Base-by-base conservation (phyloP, 2,888 invertebrate genomes). In the Drosophila recens region DNA sequence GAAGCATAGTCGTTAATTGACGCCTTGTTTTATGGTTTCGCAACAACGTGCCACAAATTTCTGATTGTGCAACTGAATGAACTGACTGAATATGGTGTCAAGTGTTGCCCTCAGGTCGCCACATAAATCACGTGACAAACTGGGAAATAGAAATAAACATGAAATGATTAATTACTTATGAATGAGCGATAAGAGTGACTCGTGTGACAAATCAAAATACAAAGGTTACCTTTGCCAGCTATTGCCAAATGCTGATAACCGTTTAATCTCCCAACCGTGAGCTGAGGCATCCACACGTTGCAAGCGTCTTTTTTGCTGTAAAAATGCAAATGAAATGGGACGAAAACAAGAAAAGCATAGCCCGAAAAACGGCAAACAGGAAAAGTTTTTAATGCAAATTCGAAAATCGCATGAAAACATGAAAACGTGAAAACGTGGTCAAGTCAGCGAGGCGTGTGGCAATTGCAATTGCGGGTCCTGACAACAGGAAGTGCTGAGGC, bases 371-470 rank as follows among this genome's bases (percentile, higher is more conserved):
- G 65, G 72, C 59, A 74, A 76, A 76, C 79, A 70, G 49, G 71
- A 75, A 78, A 87, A 86, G 62, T 83, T 86, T 86, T 87, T 71
- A 86, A 86, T 86, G 87, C 86, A 86, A 86, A 86, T 86, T 75
- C 80, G 82, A 83, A 81, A 87, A 85, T 83, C 83, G 80, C 79
- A 70, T 65, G 45, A 74, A 85, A 80, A 78, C 82, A 80, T 72
- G 72, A 67, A 67, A 71, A 72, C 67, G 77, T 72, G 71, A 67
- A 67, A 70, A 72, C 67, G 78, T 67, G 76, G 72, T 66, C 69
- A 72, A 63, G 51, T 61, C 70, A 80, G 48, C 74, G 79, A 70
- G 72, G 66, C 74, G 66, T 78, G 69, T 53, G 59, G 68, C 82
- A 82, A 77, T 80, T 76, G 57, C 70, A 27, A 27, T 27, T 27